A percentile compares a stretch with the other conserved stretches of the same genome.
Evolutionary conservation across 2,888 invertebrate species (phyloP).

Genomic region (Zonitis immaculata): DNA sequence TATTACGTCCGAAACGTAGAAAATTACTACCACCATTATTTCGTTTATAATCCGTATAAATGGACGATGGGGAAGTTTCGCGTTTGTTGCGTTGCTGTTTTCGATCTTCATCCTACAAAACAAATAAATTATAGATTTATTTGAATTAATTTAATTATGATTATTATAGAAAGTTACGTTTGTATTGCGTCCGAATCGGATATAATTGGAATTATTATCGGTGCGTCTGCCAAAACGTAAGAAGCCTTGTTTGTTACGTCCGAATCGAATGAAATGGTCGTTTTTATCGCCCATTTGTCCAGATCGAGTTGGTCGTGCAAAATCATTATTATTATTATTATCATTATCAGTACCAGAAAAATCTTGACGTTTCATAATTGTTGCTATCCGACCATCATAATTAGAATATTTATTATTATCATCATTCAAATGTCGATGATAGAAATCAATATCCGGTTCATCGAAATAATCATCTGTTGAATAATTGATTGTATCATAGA

Average conservation of each 20-base stretch:
- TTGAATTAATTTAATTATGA: neutral
- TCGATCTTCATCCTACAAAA: conserved; percentile 11
- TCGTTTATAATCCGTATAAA: conserved; percentile 20
- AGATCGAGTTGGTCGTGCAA: conserved; percentile 28
- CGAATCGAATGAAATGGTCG: conserved; percentile 36
- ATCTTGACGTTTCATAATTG: conserved; percentile 8
- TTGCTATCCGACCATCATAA: conserved; percentile 1
- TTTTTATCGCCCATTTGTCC: conserved; percentile 31
- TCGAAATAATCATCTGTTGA: conserved; percentile 17
- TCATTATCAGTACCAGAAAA: conserved; percentile 9
- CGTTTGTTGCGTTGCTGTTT: conserved; percentile 28
- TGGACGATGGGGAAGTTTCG: conserved; percentile 9
- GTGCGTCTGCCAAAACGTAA: conserved; percentile 19
- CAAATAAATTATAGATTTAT: neutral
- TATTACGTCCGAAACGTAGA: conserved; percentile 35
- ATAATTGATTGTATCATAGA: conserved; percentile 1
- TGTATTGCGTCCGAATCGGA: conserved; percentile 24
- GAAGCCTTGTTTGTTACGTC: conserved; percentile 29
- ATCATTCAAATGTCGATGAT: conserved; percentile 13
- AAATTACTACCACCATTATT: conserved; percentile 23
- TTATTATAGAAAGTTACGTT: neutral
- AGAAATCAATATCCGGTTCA: conserved; percentile 19
- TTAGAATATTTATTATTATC: conserved; percentile 7
- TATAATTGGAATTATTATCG: conserved; percentile 18
- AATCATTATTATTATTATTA: conserved; percentile 25